Conservation (phyloP, 2,888 invertebrate genomes). For the Graphium colonna region DNA sequence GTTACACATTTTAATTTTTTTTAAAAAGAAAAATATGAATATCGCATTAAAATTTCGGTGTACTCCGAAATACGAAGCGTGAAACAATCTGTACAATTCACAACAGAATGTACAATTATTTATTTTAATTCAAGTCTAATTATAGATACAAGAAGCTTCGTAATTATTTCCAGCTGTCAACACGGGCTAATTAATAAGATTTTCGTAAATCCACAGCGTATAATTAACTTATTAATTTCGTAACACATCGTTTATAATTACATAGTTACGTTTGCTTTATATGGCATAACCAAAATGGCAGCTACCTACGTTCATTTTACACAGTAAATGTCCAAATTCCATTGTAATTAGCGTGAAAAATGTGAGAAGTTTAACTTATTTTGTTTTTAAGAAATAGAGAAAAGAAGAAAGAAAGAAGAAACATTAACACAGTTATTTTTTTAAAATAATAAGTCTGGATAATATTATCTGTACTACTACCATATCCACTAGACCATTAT, state of each 20-base stretch:
- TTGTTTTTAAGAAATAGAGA: too few species aligned
- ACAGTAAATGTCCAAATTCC: background rate
- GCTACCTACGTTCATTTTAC: background rate
- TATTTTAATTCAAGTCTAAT: background rate
- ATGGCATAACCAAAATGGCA: background rate
- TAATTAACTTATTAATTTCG: conserved; percentile 12
- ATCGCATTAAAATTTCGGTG: background rate
- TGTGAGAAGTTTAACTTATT: too few species aligned
- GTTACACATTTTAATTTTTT: too few species aligned
- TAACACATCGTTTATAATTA: conserved; percentile 3
- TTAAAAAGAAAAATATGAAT: too few species aligned
- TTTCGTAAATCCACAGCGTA: background rate
- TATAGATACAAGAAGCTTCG: background rate
- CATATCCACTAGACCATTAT: too few species aligned
- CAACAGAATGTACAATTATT: background rate
- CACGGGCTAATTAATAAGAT: conserved; percentile 9
- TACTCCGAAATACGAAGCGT: background rate
- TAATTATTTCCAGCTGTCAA: conserved; percentile 16
- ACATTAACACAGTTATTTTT: too few species aligned
- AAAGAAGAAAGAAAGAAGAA: too few species aligned
- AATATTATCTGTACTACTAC: too few species aligned
- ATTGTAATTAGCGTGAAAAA: conserved; percentile 11
- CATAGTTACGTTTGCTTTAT: background rate
- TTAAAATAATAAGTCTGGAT: too few species aligned
- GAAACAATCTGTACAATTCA: background rate